Evolutionary conservation across 2,113 vertebrate species (phyloP), one percentile per base, ranked within the genome.

Genomic region (Hucho hucho): DNA sequence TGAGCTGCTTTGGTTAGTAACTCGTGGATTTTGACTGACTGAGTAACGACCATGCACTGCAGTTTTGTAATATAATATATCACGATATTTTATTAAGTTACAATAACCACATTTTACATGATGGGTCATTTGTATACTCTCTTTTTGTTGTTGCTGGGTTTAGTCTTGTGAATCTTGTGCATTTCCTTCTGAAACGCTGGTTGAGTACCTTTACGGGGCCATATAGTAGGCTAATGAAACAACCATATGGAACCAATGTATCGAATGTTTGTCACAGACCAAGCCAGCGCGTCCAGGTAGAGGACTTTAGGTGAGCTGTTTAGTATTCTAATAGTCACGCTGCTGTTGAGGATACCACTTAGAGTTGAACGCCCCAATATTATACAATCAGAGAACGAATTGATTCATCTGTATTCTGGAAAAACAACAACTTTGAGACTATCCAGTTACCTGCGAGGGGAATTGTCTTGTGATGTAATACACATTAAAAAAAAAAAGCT

Each of bases 1-100:
- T 92, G 90, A 92, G 88, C 88, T 91, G 89, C 86, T 90, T 92
- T 86, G 86, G 82, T 89, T 88, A 90, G 89, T 88, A 87, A 90
- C 86, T 86, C 78, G 77, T 87, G 81, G 82, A 82, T 81, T 88
- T 84, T 89, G 84, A 84, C 75, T 80, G 78, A n/a, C 37, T 89
- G 86, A 84, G 78, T 80, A 78, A 12, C 22, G 43, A 47, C 16
- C 75, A 75, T 73, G 79, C 86, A 82, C 87, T 87, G 85, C 87
- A 88, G 84, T 82, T 87, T 77, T 77, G 64, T 79, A 24, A 70
- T 59, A 75, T 12, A 58, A 13, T 26, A 76, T 74, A 75, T 69
- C 26, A 6, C 61, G 1, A 79, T n/a, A n/a, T 68, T 78, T 26
- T 24, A 84, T 74, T 43, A 49, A 66, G 53, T 28, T 65, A 16